Conservation (phyloP, 2,797 vertebrate genomes). For the Lagothrix lagotricha region DNA sequence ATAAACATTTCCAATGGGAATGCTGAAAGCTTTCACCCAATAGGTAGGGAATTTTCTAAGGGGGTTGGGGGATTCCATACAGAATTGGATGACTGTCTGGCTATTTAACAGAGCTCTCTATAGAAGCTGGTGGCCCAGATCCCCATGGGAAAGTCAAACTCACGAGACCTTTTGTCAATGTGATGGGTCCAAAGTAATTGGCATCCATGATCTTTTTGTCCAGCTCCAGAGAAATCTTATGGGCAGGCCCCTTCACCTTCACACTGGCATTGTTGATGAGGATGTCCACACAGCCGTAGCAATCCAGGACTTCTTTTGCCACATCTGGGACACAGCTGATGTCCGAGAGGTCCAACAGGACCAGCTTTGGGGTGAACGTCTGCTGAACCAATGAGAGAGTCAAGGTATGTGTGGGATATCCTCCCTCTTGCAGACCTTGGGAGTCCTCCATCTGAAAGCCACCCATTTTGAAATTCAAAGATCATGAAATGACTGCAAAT, state of each 20-base stretch:
- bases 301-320: conserved; percentile 91
- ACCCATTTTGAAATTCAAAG: neutral
- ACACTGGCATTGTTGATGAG: conserved; percentile 95
- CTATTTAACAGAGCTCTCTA: neutral
- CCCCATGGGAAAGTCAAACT: neutral
- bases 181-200: conserved; percentile 97
- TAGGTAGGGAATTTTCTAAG: neutral
- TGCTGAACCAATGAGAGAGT: conserved; percentile 74
- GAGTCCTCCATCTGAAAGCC: neutral
- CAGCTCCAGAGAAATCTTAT: conserved; percentile 93
- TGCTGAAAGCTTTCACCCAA: neutral
- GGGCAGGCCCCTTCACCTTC: conserved; percentile 94
- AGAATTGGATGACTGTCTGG: neutral
- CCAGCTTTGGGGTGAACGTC: conserved; percentile 95
- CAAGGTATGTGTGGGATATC: neutral
- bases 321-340: conserved; percentile 91
- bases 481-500: neutral
- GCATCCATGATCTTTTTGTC: conserved; percentile 97
- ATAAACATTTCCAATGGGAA: neutral
- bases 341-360: conserved; percentile 95
- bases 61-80: neutral
- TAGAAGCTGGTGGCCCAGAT: neutral
- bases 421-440: neutral
- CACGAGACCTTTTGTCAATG: conserved; percentile 93
- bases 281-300: conserved; percentile 95